Base-by-base conservation (phyloP, 1,140 invertebrate genomes). In the Drosophila oshimai region DNA sequence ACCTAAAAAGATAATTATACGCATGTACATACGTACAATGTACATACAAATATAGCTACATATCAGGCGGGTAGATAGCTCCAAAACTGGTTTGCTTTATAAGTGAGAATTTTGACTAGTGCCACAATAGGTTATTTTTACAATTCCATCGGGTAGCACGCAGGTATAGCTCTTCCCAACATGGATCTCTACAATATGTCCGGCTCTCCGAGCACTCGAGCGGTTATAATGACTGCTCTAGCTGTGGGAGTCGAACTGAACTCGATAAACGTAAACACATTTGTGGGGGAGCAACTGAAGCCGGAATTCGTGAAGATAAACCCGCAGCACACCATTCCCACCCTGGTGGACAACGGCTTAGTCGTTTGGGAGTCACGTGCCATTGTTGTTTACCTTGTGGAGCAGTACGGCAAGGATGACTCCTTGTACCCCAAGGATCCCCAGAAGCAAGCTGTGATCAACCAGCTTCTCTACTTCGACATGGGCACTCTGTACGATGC, bases 401-500 rank as follows among this genome's bases (percentile, higher is more conserved):
- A 83, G 5, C 71, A 79, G 20, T 90, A 89, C 20, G 70, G 49
- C 0, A 67, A 92, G 31, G 91, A 92, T 54, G 74, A 90, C 10
- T 74, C 94, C 0, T 5, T 94, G 0, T 94, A 94, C 72, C 93
- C 94, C 3, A 92, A 92, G 62, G 93, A 94, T 84, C 74, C 92
- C 0, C 76, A 91, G 31, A 81, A 93, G 34, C 92, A 95, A 26
- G 95, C 95, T 0, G 0, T 95, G 0, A 93, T 97, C 2, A 94
- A 97, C 81, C 94, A 95, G 67, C 92, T 95, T 45, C 90, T 97
- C 1, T 94, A 94, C 74, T 97, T 97, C 74, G 95, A 96, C 71
- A 87, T 94, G 58, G 94, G 94, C 17, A 93, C 92, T 1, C 89
- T 97, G 1, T 95, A 94, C 89, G 91, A 93, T 13, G 86, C 93